A percentile compares a stretch with the other conserved stretches of the same genome.
Evolutionary conservation across 1,140 invertebrate species (phyloP).

Genomic region (Galleria mellonella): DNA sequence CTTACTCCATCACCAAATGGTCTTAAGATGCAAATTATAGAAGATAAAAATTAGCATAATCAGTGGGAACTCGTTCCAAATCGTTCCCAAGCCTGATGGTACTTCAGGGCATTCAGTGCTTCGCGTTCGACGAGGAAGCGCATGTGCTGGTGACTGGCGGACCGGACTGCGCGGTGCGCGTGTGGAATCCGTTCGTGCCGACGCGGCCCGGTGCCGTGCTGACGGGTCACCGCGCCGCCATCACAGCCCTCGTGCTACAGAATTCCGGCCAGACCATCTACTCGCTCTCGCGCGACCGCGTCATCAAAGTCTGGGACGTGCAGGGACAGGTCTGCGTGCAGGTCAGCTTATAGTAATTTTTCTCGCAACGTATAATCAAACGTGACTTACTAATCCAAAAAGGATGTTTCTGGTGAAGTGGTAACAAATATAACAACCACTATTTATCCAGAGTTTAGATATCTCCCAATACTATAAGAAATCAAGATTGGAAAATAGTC

Average conservation of each 20-base stretch:
- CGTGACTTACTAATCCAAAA: too few species aligned
- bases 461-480: too few species aligned
- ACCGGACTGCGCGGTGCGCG: slow-evolving; percentile 80
- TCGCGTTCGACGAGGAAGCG: slow-evolving; percentile 74
- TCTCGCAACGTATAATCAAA: too few species aligned
- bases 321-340: slow-evolving; percentile 76
- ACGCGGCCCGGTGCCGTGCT: slow-evolving; percentile 76
- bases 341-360: slow-evolving; percentile 53
- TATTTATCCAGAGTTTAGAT: too few species aligned
- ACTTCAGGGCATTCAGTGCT: slow-evolving; percentile 76
- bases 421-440: too few species aligned
- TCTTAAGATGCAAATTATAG: too few species aligned
- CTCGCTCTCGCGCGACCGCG: slow-evolving; percentile 79
- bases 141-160: slow-evolving; percentile 82
- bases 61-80: too few species aligned
- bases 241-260: slow-evolving; percentile 80
- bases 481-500: too few species aligned
- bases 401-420: too few species aligned
- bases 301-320: slow-evolving; percentile 83
- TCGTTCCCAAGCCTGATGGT: too few species aligned
- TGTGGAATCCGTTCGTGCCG: slow-evolving; percentile 86
- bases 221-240: slow-evolving; percentile 80
- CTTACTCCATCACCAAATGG: too few species aligned
- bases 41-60: too few species aligned
- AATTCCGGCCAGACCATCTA: slow-evolving; percentile 61